Evolutionary conservation across 2,797 vertebrate species (phyloP).

Genomic region (Dendrocincla fuliginosa): DNA sequence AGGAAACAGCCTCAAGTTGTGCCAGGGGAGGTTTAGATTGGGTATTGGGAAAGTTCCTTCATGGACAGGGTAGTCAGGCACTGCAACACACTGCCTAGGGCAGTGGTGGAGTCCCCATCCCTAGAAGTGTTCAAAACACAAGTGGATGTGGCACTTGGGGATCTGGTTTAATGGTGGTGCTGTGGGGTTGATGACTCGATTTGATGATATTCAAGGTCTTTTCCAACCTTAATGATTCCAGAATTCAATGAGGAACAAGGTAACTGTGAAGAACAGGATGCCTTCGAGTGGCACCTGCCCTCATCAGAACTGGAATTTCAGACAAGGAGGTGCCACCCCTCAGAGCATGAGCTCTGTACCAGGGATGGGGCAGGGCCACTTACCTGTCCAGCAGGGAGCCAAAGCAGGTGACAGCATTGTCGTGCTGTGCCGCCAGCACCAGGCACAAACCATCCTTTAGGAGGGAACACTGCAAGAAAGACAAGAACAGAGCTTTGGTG

Average conservation of each 20-base stretch:
- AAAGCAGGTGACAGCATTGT: constrained; percentile 62
- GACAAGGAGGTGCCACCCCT: background rate
- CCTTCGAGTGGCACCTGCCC: background rate
- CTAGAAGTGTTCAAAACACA: background rate
- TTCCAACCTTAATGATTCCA: background rate
- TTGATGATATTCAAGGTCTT: background rate
- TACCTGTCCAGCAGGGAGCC: constrained; percentile 71
- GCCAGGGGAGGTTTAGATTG: background rate
- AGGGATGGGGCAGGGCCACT: background rate
- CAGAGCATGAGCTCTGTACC: background rate
- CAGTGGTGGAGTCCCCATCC: background rate
- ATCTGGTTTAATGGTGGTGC: background rate
- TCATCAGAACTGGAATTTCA: background rate
- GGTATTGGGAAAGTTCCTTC: background rate
- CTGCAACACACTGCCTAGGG: background rate
- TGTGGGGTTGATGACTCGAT: background rate
- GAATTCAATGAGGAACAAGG: background rate
- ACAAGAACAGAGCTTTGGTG: background rate
- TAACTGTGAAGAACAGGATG: background rate
- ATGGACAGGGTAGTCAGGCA: accelerated
- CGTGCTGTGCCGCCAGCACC: constrained; percentile 70
- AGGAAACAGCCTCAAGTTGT: accelerated
- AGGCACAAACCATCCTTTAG: constrained; percentile 61
- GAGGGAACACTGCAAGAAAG: constrained; percentile 46
- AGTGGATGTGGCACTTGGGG: background rate